Percentiles rank a stretch among this genome's conserved stretches.
Conservation (phyloP, 2,113 vertebrate genomes). For the Sminthopsis crassicaudata region DNA sequence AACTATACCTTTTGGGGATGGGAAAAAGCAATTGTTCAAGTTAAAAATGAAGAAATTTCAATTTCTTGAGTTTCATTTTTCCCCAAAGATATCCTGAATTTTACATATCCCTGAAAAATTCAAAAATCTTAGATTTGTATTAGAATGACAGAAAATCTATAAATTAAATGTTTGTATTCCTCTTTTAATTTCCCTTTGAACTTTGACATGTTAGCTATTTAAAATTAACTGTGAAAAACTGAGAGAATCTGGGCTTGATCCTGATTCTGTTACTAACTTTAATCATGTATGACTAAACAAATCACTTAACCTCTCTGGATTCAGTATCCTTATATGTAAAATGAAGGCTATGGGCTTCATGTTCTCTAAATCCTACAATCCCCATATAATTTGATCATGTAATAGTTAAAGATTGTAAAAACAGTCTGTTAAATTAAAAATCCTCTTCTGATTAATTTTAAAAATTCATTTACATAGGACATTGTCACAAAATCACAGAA, state of each 20-base stretch:
- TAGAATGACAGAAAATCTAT: constrained; percentile 27
- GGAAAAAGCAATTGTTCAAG: neutral
- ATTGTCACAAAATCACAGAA: constrained; percentile 45
- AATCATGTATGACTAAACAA: neutral
- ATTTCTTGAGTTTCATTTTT: constrained; percentile 7
- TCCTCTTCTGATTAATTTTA: constrained; percentile 32
- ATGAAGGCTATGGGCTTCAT: neutral
- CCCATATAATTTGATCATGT: neutral
- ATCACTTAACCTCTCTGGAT: neutral
- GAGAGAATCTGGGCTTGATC: neutral
- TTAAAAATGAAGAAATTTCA: neutral
- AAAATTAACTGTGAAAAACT: neutral
- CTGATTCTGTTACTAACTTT: neutral
- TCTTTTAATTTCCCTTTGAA: constrained; percentile 7
- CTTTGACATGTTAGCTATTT: constrained; percentile 30
- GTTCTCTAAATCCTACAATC: neutral
- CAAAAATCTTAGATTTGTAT: constrained; percentile 17
- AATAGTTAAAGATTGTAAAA: constrained; percentile 16
- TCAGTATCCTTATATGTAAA: neutral
- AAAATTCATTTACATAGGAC: constrained; percentile 23
- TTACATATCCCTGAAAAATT: constrained; percentile 24
- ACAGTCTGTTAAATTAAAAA: neutral
- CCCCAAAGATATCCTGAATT: neutral
- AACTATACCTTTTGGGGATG: constrained; percentile 31
- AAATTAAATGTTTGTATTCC: constrained; percentile 24